phyloP scores from a whole-genome alignment of 1,140 invertebrate species.

The Nasonia vitripennis region DNA sequence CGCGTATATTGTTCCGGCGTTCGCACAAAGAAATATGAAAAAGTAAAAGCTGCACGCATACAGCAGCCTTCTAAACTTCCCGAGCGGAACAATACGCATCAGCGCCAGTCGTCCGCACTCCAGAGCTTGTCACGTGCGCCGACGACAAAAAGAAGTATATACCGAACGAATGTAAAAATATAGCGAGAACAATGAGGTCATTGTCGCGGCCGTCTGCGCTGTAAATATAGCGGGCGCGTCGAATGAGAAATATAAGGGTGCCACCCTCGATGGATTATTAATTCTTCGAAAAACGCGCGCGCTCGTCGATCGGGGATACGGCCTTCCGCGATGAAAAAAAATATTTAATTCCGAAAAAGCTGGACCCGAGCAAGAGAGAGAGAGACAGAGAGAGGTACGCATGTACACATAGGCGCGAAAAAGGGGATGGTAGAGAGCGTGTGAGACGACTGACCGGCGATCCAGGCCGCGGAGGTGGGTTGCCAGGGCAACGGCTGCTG shows the following conservation, averaged over 20 bases:
- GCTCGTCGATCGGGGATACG: background rate
- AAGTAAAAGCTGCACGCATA: too few relatives aligned
- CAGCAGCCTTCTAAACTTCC: too few relatives aligned
- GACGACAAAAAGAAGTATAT: too few relatives aligned
- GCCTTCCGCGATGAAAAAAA: background rate
- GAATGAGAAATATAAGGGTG: too few relatives aligned
- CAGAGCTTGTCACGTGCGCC: too few relatives aligned
- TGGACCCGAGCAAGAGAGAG: background rate
- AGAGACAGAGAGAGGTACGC: background rate
- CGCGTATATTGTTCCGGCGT: too few relatives aligned
- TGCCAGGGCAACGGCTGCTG: constrained; percentile 55
- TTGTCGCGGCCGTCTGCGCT: background rate
- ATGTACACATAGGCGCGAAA: background rate
- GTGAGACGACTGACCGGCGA: constrained; percentile 25
- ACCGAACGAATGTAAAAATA: background rate
- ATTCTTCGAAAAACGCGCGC: too few relatives aligned
- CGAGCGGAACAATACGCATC: too few relatives aligned
- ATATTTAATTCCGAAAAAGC: background rate
- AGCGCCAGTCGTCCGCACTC: too few relatives aligned
- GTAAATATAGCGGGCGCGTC: too few relatives aligned
- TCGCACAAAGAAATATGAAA: too few relatives aligned
- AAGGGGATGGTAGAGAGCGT: background rate
- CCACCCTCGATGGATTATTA: too few relatives aligned
- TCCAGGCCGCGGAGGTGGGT: constrained; percentile 57
- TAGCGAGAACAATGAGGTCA: background rate